Base-by-base conservation (phyloP, 2,797 vertebrate genomes). In the Crypturellus tataupa region DNA sequence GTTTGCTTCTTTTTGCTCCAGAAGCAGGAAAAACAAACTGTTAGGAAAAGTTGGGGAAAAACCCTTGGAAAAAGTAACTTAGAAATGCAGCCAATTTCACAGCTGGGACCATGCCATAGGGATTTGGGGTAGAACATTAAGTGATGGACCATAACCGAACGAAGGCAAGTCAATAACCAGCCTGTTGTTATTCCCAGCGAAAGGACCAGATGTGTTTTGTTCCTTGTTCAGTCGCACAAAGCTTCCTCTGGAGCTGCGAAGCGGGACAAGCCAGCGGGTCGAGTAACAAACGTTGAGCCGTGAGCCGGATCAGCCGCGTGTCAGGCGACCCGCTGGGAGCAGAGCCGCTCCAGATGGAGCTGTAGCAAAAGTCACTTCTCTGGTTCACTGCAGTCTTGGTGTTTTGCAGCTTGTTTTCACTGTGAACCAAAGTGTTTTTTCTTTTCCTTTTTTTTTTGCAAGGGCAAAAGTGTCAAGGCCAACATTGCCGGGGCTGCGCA, bases 301-400 rank as follows among this genome's bases (percentile, higher is more conserved):
- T 19, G 6, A 24, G 9, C 9, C 39, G 63, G 3, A 20, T 25
- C 7, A 33, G 27, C 8, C 19, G 33, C 65, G 15, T 12, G 33
- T 19, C 39, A 19, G 60, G 33, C 23, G 21, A 51, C 44, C 25
- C 10, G 11, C 35, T 0, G 3, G 60, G 29, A 49, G 35, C 25
- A 15, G 18, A 20, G 35, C 0, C 0, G 23, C 20, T 58, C 67
- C 3, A 1, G 33, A 47, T 69, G 29, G 21, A 35, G 55, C 35
- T 1, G 2, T 40, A 9, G 55, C 14, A 40, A 59, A n/a, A 46
- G 37, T n/a, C 9, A 14, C 3, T 21, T 71, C 81, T 40, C 33
- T 27, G 24, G 5, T 56, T 69, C 10, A 40, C 49, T 18, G 31
- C 19, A 55, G 9, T 58, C 56, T 53, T 9, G 9, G 10, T 69